Evolutionary conservation across 2,113 vertebrate species (phyloP), one percentile per base, ranked within the genome.

Genomic region (Lycocorax pyrrhopterus): DNA sequence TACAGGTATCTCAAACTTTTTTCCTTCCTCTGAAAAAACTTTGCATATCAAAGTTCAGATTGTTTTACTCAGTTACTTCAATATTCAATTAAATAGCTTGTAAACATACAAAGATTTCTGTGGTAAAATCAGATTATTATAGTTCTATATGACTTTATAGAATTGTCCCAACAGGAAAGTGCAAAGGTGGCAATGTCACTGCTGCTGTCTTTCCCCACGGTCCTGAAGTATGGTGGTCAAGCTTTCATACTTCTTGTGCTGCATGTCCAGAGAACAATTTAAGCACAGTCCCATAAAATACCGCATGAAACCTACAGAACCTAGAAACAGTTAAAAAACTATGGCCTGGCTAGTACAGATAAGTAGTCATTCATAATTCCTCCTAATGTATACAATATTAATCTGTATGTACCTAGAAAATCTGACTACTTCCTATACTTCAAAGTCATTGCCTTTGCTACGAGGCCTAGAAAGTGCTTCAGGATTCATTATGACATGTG

Each of bases 401-500:
- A 97, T 97, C 96, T 95, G 93, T 97, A 95, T 97, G 94, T 98
- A 97, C 97, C 96, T 96, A 97, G 96, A 96, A 98, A 98, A 97
- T 90, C 94, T 97, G 88, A 92, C 94, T 97, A 97, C 96, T 97
- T 97, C 93, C 96, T 97, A 27, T 97, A 97, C 97, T 98, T 98
- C 97, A 97, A 98, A 98, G 97, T 96, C 96, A 96, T 97, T 97
- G 97, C 93, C 88, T 97, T 98, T 97, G 92, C 96, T 97, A 81
- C 12, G 60, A 97, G 91, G 97, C 96, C 92, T 97, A 95, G 96
- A 97, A 98, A 97, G 96, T 97, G 97, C 96, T 98, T 98, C 97
- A 98, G 95, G 96, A 98, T 98, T 97, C 98, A 98, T 98, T 98
- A 98, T 97, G 97, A 98, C 94, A 98, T 97, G 96, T 97, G 96